Evolutionary conservation across 2,888 invertebrate genomes (phyloP).

Genomic region (Mythimna loreyi): DNA sequence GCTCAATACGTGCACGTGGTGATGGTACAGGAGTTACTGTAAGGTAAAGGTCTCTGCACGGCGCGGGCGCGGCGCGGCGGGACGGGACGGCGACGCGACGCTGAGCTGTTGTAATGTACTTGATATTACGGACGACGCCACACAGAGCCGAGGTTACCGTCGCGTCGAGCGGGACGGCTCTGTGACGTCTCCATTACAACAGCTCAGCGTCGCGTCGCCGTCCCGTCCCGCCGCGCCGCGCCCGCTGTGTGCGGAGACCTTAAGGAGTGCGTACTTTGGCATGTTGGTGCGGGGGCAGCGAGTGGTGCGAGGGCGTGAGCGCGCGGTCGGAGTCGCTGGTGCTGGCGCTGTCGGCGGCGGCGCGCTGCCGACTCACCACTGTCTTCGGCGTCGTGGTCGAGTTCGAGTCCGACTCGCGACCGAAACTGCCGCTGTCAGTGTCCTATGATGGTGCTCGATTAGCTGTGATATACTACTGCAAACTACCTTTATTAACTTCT

Average conservation of each 20-base stretch:
- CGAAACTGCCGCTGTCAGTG: slow-evolving; percentile 91
- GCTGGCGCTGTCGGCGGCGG: slow-evolving; percentile 83
- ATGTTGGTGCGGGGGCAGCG: slow-evolving; percentile 69
- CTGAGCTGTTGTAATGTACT: no score
- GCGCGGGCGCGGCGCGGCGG: no score
- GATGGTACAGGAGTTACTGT: background rate
- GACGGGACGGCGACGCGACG: no score
- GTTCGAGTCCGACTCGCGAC: slow-evolving; percentile 95
- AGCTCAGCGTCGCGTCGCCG: no score
- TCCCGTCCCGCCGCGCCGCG: no score
- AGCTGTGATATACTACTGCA: slow-evolving; percentile 39
- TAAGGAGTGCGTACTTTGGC: slow-evolving; percentile 57
- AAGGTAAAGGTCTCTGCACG: no score
- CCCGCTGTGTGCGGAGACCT: no score
- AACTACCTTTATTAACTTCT: slow-evolving; percentile 20
- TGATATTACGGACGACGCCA: no score
- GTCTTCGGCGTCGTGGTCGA: slow-evolving; percentile 94
- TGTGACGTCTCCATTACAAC: no score
- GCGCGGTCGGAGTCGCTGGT: slow-evolving; percentile 91
- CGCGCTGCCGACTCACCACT: slow-evolving; percentile 92
- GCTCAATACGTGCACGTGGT: background rate
- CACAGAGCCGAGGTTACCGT: no score
- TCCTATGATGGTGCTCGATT: slow-evolving; percentile 71
- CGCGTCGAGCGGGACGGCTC: no score
- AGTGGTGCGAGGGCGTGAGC: slow-evolving; percentile 87